Percentiles rank a stretch among this genome's conserved stretches.
Conservation (phyloP, 2,888 invertebrate genomes). For the Phoronis australis region DNA sequence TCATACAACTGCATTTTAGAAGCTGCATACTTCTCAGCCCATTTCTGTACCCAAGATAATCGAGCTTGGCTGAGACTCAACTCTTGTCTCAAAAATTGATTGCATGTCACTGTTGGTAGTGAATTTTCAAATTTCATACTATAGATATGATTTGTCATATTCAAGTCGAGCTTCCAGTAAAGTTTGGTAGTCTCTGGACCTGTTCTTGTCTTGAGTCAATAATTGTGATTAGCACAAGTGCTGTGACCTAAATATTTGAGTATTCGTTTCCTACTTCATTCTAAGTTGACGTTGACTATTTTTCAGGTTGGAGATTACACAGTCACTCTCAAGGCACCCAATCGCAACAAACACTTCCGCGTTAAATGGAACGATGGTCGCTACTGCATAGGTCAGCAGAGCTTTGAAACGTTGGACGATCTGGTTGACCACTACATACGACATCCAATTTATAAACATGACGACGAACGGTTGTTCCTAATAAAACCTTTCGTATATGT, state of each 20-base stretch:
- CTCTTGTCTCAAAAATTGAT: background rate
- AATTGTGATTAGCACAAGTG: too few species aligned
- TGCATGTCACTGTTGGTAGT: background rate
- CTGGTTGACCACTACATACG: slow-evolving; percentile 97
- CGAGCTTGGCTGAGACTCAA: too few species aligned
- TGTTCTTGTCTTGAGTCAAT: too few species aligned
- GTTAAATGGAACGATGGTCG: slow-evolving; percentile 81
- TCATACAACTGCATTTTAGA: too few species aligned
- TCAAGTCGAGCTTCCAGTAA: too few species aligned
- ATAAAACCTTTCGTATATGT: slow-evolving; percentile 71
- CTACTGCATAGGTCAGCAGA: slow-evolving; percentile 94
- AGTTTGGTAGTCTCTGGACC: too few species aligned
- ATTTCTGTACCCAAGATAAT: too few species aligned
- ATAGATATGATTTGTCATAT: background rate
- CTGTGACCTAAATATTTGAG: too few species aligned
- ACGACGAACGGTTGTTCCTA: slow-evolving; percentile 84
- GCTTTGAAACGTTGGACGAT: slow-evolving; percentile 91
- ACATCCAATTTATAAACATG: slow-evolving; percentile 94
- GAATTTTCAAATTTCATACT: background rate
- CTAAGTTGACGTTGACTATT: too few species aligned
- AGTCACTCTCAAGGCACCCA: slow-evolving; percentile 94
- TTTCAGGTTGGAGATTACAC: slow-evolving; percentile 98
- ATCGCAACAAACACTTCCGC: slow-evolving; percentile 98
- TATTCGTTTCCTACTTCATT: too few species aligned
- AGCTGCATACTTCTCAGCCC: too few species aligned